phyloP scores from a whole-genome alignment of 2,888 invertebrate genomes.

The Synanthedon tipuliformis region DNA sequence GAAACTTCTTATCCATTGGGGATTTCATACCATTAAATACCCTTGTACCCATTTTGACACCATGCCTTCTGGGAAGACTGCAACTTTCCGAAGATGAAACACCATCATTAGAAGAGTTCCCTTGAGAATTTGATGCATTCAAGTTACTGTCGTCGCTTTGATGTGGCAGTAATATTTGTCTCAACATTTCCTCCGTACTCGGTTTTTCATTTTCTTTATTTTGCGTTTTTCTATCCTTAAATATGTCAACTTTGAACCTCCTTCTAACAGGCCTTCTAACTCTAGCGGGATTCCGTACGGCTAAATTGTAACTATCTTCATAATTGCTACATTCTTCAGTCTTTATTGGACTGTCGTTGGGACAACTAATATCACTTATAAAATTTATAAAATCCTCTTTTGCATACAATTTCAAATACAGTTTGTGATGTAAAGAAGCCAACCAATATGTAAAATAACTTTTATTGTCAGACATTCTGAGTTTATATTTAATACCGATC shows the following conservation, averaged over 20 bases:
- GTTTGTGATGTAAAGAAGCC: conserved; percentile 82
- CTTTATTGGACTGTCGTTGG: conserved; percentile 33
- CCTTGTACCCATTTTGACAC: conserved; percentile 81
- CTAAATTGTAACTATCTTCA: conserved; percentile 63
- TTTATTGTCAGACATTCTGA: conserved; percentile 80
- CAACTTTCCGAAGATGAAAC: conserved; percentile 62
- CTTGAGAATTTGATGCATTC: conserved; percentile 24
- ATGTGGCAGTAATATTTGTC: conserved; percentile 47
- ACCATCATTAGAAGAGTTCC: conserved; percentile 56
- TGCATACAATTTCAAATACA: conserved; percentile 78
- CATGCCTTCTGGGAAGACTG: conserved; percentile 69
- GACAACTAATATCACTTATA: conserved; percentile 71
- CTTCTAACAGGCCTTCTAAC: conserved; percentile 55
- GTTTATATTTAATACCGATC: conserved; percentile 76
- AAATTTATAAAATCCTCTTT: conserved; percentile 77
- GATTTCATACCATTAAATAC: conserved; percentile 69
- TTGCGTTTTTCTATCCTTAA: conserved; percentile 65
- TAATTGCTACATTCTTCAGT: conserved; percentile 56
- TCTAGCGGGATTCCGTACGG: conserved; percentile 54
- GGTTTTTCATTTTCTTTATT: conserved; percentile 80
- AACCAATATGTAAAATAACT: conserved; percentile 82
- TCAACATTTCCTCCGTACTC: conserved; percentile 49
- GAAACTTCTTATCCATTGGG: conserved; percentile 26
- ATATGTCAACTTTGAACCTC: conserved; percentile 62
- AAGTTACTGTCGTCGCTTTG: conserved; percentile 32